Evolutionary conservation across 2,113 vertebrate species (phyloP), one percentile per base, ranked within the genome.

Genomic region (Candoia aspera): DNA sequence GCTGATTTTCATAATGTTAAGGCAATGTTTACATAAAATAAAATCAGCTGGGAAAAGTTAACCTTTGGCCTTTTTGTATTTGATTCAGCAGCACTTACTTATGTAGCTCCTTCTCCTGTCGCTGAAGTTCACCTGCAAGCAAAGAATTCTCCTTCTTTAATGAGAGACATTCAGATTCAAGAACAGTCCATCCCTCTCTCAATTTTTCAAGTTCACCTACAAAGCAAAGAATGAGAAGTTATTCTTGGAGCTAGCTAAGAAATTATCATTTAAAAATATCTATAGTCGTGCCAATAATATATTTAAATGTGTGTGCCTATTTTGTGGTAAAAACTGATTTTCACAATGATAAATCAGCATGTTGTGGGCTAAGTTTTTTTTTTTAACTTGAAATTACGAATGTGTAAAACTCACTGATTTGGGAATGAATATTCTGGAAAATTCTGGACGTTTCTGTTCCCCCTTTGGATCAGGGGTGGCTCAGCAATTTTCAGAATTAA

Each of bases 81-180:
- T 73, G 12, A 92, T 53, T 60, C 12, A 91, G 12, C 86, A 46
- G 59, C 53, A 89, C 98, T 97, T 96, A 99, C 99, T 98, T 99
- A 96, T 98, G 98, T 87, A 99, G 98, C 96, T 99, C 98, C 33
- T 97, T 96, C 96, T 99, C 98, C 93, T 99, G 98, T 33, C 94
- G 96, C 37, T 98, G 98, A 95, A 99, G 97, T 96, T 98, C 98
- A 92, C 98, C 98, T 53, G 97, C 95, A 19, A 99, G 97, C 24
- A 95, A 91, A 86, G 95, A 97, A 91, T 98, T 98, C 94, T 99
- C 98, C 29, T 97, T 97, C 96, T 97, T 98, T 90, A 99, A 98
- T 87, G 97, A 95, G 88, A 95, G 97, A 95, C 98, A 99, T 96
- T 99, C 99, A 15, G 96, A 96, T 97, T 99, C 98, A 95, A 99